These are phyloP conservation scores for Macrosoma leucophasiata DNA, from an alignment of 2,888 invertebrate species.

Conservation along the genomic window DNA sequence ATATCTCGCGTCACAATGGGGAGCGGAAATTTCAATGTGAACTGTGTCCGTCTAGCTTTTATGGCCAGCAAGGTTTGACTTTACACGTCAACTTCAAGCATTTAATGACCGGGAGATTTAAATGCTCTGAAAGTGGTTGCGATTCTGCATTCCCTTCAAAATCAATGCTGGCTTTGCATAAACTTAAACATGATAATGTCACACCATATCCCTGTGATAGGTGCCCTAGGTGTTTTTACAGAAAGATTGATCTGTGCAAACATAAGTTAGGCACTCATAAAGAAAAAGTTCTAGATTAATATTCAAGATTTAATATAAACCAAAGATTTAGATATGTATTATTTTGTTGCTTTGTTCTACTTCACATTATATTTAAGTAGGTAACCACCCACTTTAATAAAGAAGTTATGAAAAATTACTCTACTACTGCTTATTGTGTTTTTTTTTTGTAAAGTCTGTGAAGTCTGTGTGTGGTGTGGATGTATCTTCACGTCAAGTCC, in stretches of 20 bases:
- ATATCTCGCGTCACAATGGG: slow-evolving; percentile 73
- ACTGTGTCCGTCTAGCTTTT: slow-evolving; percentile 51
- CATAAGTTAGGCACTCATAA: slow-evolving; percentile 59
- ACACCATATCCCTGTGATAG: slow-evolving; percentile 53
- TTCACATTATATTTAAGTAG: no score
- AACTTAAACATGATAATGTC: slow-evolving; percentile 49
- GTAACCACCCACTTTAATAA: no score
- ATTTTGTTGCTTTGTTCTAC: no score
- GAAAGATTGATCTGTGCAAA: slow-evolving; percentile 57
- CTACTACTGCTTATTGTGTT: no score
- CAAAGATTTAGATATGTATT: no score
- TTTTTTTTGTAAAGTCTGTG: no score
- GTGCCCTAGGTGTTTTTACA: slow-evolving; percentile 58
- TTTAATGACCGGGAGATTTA: slow-evolving; percentile 46
- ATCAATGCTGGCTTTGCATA: slow-evolving; percentile 55
- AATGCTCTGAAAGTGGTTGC: slow-evolving; percentile 49
- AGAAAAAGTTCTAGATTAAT: slow-evolving; percentile 48
- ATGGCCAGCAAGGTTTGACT: slow-evolving; percentile 44
- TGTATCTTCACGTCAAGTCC: no score
- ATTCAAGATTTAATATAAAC: no score
- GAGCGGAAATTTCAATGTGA: slow-evolving; percentile 60
- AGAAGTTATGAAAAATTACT: no score
- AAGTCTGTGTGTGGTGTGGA: no score
- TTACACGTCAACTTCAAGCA: slow-evolving; percentile 56
- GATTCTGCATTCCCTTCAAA: slow-evolving; percentile 46